Evolutionary conservation across 1,140 invertebrate genomes (phyloP).

Genomic region (Eupeodes corollae): DNA sequence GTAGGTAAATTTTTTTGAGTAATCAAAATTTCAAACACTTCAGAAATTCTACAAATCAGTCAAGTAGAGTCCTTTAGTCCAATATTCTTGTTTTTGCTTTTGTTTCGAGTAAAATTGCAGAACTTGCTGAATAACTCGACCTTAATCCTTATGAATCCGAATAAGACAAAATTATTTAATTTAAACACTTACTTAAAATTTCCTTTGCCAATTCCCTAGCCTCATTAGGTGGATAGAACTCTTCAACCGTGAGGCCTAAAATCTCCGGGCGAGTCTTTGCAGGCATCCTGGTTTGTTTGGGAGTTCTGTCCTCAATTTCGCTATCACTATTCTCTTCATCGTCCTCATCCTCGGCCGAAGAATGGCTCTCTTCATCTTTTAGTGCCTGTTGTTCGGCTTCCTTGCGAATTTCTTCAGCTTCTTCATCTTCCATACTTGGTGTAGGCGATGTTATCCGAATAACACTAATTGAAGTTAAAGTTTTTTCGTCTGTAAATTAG

Average conservation of each 20-base stretch:
- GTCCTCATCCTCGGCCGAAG: slow-evolving; percentile 16
- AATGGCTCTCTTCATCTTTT: background rate
- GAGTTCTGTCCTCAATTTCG: background rate
- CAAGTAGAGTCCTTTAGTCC: no score
- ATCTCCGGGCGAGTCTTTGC: slow-evolving; percentile 29
- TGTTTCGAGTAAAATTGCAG: no score
- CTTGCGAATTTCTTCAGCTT: slow-evolving; percentile 21
- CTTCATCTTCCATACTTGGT: slow-evolving; percentile 34
- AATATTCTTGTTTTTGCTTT: no score
- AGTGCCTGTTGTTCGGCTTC: slow-evolving; percentile 13
- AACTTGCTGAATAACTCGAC: no score
- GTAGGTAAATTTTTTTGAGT: no score
- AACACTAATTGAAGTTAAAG: slow-evolving; percentile 32
- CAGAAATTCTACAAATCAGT: no score
- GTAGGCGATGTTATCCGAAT: slow-evolving; percentile 33
- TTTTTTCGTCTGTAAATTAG: slow-evolving; percentile 24
- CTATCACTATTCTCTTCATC: slow-evolving; percentile 12
- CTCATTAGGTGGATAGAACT: slow-evolving; percentile 27
- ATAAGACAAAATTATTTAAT: no score
- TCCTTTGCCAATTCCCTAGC: slow-evolving; percentile 32
- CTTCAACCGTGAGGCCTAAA: slow-evolving; percentile 26
- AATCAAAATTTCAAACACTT: no score
- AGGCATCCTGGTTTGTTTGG: background rate
- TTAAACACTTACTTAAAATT: slow-evolving; percentile 25
- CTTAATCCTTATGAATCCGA: no score